Evolutionary conservation across 1,140 invertebrate species (phyloP), one percentile per base, ranked within the genome.

Genomic region (Halictus rubicundus): DNA sequence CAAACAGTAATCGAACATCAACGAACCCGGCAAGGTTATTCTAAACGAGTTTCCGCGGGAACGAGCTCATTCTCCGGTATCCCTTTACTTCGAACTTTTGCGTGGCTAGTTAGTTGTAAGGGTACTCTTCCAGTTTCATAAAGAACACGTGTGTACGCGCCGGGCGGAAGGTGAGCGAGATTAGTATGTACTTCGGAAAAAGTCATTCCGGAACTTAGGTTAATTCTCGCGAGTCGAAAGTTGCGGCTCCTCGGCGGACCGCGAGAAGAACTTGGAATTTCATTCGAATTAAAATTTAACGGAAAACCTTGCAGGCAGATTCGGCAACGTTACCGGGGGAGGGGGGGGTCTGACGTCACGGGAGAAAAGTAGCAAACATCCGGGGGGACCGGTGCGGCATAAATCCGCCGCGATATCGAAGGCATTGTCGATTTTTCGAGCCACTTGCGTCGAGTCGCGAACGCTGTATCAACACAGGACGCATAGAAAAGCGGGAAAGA

Each of bases 401-500:
- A n/a, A 57, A 57, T 57, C 21, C 54, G n/a, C 49, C n/a, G 54
- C 54, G 54, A 57, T 57, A 57, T 57, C 21, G 54, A n/a, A 21
- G 54, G 54, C n/a, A 57, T 57, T 57, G 54, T 57, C 54, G 54
- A 57, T 57, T n/a, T n/a, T 57, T 57, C 54, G n/a, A n/a, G 54
- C 21, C 54, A 57, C 54, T 57, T n/a, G 54, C n/a, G n/a, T 8
- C 7, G 54, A 23, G 54, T 57, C 21, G 54, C 21, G 8, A n/a
- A n/a, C 21, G 54, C 54, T 57, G 54, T 23, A 57, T 57, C 54
- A 57, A 57, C 54, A 57, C 21, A n/a, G 54, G 21, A 57, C n/a
- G 54, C n/a, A 57, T 7, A 57, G 54, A n/a, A 57, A 59, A 66
- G n/a, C 71, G 76, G 81, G 80, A 82, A 32, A 87, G 83, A 84